Evolutionary conservation across 37 sponge, comb jelly and placozoan genomes (phyloP), one percentile per base, ranked within the genome.

Genomic region (Eunapius fragilis): DNA sequence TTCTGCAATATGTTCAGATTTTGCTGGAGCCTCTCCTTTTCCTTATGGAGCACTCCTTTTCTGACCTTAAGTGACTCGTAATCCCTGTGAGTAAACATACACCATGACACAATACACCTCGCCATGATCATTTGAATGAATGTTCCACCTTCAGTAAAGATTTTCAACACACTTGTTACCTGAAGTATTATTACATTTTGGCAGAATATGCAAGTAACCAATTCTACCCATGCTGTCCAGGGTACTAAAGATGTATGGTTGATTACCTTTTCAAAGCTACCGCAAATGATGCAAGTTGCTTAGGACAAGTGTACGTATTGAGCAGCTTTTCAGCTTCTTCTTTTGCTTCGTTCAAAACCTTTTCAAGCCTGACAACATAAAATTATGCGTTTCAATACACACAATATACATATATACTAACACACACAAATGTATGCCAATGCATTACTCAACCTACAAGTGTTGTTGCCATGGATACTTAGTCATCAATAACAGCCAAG

Each of bases 21-120:
- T 34, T 34, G 74, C 3, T 28, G 17, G 7, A 70, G 50, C 31
- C 47, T 72, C 2, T 72, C 75, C 32, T 83, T 83, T 12, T 83
- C 84, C 33, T 73, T 83, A 26, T 41, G 70, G 25, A 83, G 25
- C 24, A 49, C 27, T 22, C 35, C 50, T 36, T 83, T 83, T 31
- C 75, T 83, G 41, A 38, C 76, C 30, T 83, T 83, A 2, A 83
- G 48, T n/a, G 84, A 31, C 3, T 83, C 84, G 25, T 83, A 83
- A 27, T 83, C 84, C 9, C 84, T 83, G 10, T 26, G 25, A 25
- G 67, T 9, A 5, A 35, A 77, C 30, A n/a, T n/a, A n/a, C n/a
- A n/a, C 27, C 7, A 17, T 1, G 19, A 58, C 19, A 19, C 14
- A 19, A 58, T 58, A 17, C 14, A 19, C 58, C 4, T 9, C 4